Evolutionary conservation across 2,113 vertebrate genomes (phyloP).

Genomic region (Sprattus sprattus): DNA sequence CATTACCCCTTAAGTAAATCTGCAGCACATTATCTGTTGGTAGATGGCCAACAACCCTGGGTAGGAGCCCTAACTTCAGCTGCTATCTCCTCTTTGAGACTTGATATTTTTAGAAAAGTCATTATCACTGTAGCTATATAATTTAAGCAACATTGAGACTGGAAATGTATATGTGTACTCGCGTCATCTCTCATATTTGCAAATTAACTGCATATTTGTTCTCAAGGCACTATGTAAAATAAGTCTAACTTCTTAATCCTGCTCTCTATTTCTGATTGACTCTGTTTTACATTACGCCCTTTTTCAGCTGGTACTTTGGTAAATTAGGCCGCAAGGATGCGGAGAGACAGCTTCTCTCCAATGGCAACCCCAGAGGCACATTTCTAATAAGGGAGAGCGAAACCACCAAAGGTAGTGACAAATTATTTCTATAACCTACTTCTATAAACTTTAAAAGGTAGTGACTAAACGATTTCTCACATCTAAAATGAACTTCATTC

Average conservation of each 20-base stretch:
- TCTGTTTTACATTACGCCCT: conserved; percentile 3
- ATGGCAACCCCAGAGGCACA: conserved; percentile 95
- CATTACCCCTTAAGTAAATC: no score
- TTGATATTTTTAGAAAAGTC: neutral
- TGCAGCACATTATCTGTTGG: neutral
- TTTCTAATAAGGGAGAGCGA: conserved; percentile 99
- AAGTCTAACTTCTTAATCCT: neutral
- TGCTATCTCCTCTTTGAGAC: neutral
- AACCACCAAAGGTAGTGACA: conserved; percentile 94
- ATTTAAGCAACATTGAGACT: neutral
- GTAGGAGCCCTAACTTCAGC: neutral
- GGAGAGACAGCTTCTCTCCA: conserved; percentile 93
- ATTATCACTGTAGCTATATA: neutral
- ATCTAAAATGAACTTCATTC: neutral
- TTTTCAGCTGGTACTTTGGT: conserved; percentile 95
- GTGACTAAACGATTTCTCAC: neutral
- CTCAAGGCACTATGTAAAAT: neutral
- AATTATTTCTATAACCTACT: no score
- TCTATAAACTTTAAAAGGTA: neutral
- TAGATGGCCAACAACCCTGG: neutral
- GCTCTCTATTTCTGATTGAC: neutral
- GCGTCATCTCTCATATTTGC: neutral
- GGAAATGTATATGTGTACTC: neutral
- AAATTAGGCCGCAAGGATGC: conserved; percentile 98
- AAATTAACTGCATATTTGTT: neutral